Conservation (phyloP, 1,140 invertebrate genomes). For the Rhagoletis pomonella region DNA sequence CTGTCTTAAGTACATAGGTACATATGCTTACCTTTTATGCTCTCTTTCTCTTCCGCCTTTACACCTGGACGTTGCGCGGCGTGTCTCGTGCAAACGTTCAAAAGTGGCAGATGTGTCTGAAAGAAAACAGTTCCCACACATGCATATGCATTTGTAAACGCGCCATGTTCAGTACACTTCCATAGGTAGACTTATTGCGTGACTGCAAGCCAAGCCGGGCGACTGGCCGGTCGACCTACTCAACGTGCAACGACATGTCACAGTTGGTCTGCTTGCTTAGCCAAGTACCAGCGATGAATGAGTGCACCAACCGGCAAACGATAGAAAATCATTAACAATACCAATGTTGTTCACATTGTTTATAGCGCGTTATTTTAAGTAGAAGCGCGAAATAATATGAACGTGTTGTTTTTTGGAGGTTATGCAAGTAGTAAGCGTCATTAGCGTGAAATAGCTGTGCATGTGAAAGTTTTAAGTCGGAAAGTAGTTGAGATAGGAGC, state of each 20-base stretch:
- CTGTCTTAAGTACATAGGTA: not conserved
- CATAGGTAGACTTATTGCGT: not conserved
- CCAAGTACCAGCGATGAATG: not conserved
- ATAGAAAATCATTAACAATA: no score
- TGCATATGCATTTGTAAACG: no score
- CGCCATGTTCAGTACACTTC: no score
- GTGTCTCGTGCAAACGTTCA: not conserved
- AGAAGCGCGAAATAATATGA: no score
- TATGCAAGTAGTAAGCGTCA: no score
- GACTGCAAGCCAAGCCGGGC: not conserved
- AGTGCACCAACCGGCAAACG: no score
- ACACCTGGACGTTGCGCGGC: not conserved
- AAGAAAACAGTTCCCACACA: not conserved
- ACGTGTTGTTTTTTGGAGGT: no score
- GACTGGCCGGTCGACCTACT: not conserved
- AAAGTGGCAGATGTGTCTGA: constrained; percentile 6
- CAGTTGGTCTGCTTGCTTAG: not conserved
- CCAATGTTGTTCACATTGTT: no score
- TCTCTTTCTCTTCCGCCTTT: not conserved
- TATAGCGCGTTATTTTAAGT: no score
- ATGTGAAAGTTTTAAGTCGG: no score
- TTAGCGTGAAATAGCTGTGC: no score
- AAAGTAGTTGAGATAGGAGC: no score
- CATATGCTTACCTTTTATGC: not conserved
- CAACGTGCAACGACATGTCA: not conserved